These are phyloP conservation scores for Tadarida brasiliensis DNA, from an alignment of 2,797 vertebrate species.

Conservation along the genomic window DNA sequence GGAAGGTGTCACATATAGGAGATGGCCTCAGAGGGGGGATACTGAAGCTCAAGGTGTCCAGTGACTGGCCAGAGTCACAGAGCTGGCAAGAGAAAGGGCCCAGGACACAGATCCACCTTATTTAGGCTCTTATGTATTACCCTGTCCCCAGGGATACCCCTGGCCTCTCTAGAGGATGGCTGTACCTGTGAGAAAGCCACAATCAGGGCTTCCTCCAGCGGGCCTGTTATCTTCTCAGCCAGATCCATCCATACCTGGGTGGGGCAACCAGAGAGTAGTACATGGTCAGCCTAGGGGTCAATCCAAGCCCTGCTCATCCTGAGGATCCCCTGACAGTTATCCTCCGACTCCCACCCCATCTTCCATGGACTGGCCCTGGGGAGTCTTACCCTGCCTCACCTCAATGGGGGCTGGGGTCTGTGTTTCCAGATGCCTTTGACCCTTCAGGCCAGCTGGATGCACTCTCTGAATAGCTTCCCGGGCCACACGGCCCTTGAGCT, in stretches of 20 bases:
- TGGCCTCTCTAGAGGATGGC: not conserved
- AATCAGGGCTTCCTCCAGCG: conserved; percentile 78
- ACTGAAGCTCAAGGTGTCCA: not conserved
- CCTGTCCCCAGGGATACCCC: not conserved
- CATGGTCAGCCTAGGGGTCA: not conserved
- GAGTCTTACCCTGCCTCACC: conserved; percentile 62
- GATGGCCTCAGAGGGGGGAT: not conserved
- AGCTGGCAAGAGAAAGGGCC: not conserved
- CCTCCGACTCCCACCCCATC: not conserved
- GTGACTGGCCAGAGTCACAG: not conserved
- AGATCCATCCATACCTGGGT: conserved; percentile 83
- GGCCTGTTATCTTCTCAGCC: conserved; percentile 80
- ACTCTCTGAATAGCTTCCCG: conserved; percentile 76
- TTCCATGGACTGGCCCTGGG: not conserved
- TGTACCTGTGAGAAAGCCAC: conserved; percentile 85
- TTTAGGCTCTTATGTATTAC: not conserved
- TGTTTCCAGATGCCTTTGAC: conserved; percentile 11
- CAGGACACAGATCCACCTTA: not conserved
- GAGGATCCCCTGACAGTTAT: not conserved
- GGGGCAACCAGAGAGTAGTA: not conserved
- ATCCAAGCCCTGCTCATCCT: not conserved
- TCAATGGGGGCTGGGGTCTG: conserved; percentile 83
- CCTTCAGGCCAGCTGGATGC: conserved; percentile 38
- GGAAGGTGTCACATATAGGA: not conserved
- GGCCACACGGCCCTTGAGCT: conserved; percentile 79